A percentile compares a stretch with the other conserved stretches of the same genome.
Conservation (phyloP, 2,797 vertebrate genomes). For the Mormyrus hasselquistii region DNA sequence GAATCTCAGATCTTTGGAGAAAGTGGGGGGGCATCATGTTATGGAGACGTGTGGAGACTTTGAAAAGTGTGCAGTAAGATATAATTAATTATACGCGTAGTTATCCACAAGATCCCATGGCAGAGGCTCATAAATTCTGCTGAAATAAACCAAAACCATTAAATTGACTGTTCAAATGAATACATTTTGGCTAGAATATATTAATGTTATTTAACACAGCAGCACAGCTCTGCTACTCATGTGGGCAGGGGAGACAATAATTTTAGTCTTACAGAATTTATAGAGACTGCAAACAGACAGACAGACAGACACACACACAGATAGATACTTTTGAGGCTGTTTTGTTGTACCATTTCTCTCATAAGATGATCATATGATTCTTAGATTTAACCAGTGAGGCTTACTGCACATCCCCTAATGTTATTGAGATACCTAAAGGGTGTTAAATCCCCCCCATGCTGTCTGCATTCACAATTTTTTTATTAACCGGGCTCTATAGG, state of each 20-base stretch:
- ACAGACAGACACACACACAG: no score
- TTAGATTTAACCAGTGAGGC: conserved; percentile 35
- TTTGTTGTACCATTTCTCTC: not conserved
- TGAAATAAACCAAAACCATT: not conserved
- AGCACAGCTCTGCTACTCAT: not conserved
- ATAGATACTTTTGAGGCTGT: not conserved
- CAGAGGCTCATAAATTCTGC: not conserved
- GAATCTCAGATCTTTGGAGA: not conserved
- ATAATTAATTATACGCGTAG: not conserved
- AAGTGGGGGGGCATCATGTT: not conserved
- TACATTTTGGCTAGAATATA: not conserved
- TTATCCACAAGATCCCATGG: not conserved
- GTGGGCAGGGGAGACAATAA: no score
- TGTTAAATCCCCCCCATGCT: conserved; percentile 25
- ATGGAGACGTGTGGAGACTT: not conserved
- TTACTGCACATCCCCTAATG: conserved; percentile 36
- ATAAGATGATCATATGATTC: not conserved
- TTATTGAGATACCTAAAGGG: conserved; percentile 42
- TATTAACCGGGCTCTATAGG: conserved; percentile 38
- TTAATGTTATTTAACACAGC: not conserved
- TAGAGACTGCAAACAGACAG: not conserved
- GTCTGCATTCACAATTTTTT: conserved; percentile 21
- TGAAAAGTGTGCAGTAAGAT: not conserved
- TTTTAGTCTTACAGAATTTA: not conserved
- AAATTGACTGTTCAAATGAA: not conserved